Base-by-base conservation (phyloP, 1,140 invertebrate genomes). In the Liolophura sinensis region DNA sequence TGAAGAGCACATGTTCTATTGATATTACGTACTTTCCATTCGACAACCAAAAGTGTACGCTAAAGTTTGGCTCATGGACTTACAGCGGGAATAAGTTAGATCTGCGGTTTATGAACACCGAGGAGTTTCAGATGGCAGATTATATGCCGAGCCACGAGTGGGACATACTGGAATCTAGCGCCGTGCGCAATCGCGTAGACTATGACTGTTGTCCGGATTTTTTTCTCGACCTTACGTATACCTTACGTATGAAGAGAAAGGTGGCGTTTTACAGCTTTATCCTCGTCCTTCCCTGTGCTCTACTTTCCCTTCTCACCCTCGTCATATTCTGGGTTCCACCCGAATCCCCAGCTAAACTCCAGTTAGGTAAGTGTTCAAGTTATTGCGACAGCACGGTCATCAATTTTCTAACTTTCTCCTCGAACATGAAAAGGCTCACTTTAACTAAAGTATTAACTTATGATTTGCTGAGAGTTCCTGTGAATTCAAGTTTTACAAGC, bases 1-100 rank as follows among this genome's bases (percentile, higher is more conserved):
- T 97, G 84, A 99, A 99, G 83, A 97, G 95, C 12, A 97, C 95
- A 6, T 99, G 97, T 70, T 67, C 74, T 50, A 82, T 85, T 66
- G 95, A 98, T 80, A 82, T 83, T 1, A 74, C 68, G 31, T 68
- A 78, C 49, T 85, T 85, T 66, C 84, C 84, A 15, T 85, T 85
- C 70, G 84, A 85, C 70, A 66, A 78, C 31, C 84, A 85, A 68
- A 70, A 59, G 14, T 85, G 84, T 69, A 51, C 68, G 11, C 69
- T 85, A 54, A 85, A 85, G 70, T 85, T 85, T 67, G 83, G 84
- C 24, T 79, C 79, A 1, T 85, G 84, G 84, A 81, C 84, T 11
- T 83, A 84, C 69, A 74, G 78, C 49, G 82, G 83, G 9, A 70
- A 68, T 60, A 73, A 80, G 64, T 62, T 84, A 24, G 75, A 82